Percentiles rank a stretch among this genome's conserved stretches.
Conservation (phyloP, 2,888 invertebrate genomes). For the Nemotelus nigrinus region DNA sequence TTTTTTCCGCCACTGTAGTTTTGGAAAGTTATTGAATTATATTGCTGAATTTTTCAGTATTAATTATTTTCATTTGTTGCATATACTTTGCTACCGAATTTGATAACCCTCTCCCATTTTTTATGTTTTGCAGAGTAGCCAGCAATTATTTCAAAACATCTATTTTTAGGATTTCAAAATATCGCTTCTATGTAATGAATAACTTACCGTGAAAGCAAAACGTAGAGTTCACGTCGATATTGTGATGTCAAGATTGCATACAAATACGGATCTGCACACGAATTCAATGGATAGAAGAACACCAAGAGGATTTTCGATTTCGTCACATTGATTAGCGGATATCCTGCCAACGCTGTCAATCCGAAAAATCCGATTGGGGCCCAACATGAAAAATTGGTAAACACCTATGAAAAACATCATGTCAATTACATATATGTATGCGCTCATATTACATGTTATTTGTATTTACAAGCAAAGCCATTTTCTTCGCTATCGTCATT, state of each 20-base stretch:
- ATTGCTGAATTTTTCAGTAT: too few species aligned
- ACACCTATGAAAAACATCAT: slow-evolving; percentile 63
- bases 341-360: slow-evolving; percentile 84
- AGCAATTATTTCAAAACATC: too few species aligned
- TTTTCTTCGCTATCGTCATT: slow-evolving; percentile 85
- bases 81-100: too few species aligned
- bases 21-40: too few species aligned
- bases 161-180: too few species aligned
- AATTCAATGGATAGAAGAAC: slow-evolving; percentile 91
- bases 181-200: background rate
- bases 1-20: too few species aligned
- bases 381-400: slow-evolving; percentile 86
- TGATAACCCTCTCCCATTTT: too few species aligned
- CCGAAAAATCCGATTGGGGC: slow-evolving; percentile 92
- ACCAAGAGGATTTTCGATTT: slow-evolving; percentile 84
- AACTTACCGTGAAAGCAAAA: slow-evolving; percentile 72
- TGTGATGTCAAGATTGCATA: slow-evolving; percentile 91
- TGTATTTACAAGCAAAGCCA: slow-evolving; percentile 80
- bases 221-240: slow-evolving; percentile 79
- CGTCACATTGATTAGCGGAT: slow-evolving; percentile 83
- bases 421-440: background rate
- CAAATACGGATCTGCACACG: slow-evolving; percentile 91
- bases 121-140: too few species aligned
- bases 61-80: too few species aligned
- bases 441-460: background rate